phyloP scores from a whole-genome alignment of 2,113 vertebrate species.

The Psammodynastes pulverulentus region DNA sequence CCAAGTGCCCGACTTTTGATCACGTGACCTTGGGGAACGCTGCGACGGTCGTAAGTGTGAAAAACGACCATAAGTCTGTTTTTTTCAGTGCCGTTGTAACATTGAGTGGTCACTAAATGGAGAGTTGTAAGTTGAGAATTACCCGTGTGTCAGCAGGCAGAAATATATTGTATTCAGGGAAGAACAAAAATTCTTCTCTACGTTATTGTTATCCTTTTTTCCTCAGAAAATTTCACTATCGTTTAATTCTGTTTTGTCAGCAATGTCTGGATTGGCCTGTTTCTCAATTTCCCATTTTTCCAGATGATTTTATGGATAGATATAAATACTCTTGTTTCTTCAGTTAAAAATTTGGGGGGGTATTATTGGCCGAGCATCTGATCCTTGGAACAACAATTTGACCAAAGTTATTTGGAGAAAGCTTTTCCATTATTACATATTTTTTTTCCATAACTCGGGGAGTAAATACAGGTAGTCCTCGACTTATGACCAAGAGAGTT shows the following conservation, averaged over 20 bases:
- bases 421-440: not conserved
- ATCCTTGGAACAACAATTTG: not conserved
- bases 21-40: not conserved
- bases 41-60: not conserved
- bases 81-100: not conserved
- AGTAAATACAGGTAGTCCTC: not conserved
- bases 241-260: not conserved
- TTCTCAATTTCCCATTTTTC: not conserved
- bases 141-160: not conserved
- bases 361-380: not conserved
- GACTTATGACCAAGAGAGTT: too few relatives aligned
- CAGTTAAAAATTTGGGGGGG: not conserved
- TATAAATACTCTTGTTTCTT: not conserved
- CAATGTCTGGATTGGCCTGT: not conserved
- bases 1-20: too few relatives aligned
- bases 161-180: not conserved
- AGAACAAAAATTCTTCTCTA: not conserved
- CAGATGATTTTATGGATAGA: not conserved
- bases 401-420: not conserved
- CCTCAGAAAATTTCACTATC: too few relatives aligned
- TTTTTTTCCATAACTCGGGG: not conserved
- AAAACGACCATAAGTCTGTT: not conserved
- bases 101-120: not conserved
- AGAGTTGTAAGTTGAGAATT: not conserved
- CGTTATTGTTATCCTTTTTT: not conserved